Evolutionary conservation across 2,888 invertebrate species (phyloP), one percentile per base, ranked within the genome.

Genomic region (Lycocerus yunnanus): DNA sequence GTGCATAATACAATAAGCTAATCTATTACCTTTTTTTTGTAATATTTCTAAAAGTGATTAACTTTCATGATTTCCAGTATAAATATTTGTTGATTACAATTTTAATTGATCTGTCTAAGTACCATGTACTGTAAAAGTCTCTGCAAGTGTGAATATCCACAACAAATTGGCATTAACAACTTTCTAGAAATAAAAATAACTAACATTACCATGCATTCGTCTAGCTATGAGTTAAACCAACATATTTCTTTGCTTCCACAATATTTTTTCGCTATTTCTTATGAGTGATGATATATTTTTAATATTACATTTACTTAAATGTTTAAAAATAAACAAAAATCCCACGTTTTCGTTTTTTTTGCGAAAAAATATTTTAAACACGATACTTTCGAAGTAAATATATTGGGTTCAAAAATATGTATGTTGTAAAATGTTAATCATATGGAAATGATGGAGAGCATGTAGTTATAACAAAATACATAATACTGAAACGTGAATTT

Each of bases 401-500:
- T 43, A 43, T 43, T 43, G n/a, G 43, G 43, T 43, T 43, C 43
- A 43, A 43, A 43, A 43, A 43, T 43, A 43, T 43, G 43, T 43
- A 43, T 43, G n/a, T 43, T 43, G 43, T 43, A 43, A 43, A 43
- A 43, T 43, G 43, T 43, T 43, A 43, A 43, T 43, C 43, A 43
- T 43, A 43, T 43, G 43, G 43, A 43, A 43, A 43, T 43, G 43
- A 43, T 43, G 43, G 43, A 43, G 43, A 43, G n/a, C 43, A 43
- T 43, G 43, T 43, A 43, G 43, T 43, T 63, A 63, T 20, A 63
- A 63, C 61, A 63, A 63, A 43, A 20, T 18, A 70, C 63, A 70
- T 70, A 70, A 70, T 43, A 43, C 63, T 18, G 66, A 43, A 66
- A 59, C 72, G 76, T 73, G 73, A 75, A 78, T 76, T 78, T 78